Evolutionary conservation across 2,113 vertebrate genomes (phyloP), one percentile per base, ranked within the genome.

Genomic region (Reinhardtius hippoglossoides): DNA sequence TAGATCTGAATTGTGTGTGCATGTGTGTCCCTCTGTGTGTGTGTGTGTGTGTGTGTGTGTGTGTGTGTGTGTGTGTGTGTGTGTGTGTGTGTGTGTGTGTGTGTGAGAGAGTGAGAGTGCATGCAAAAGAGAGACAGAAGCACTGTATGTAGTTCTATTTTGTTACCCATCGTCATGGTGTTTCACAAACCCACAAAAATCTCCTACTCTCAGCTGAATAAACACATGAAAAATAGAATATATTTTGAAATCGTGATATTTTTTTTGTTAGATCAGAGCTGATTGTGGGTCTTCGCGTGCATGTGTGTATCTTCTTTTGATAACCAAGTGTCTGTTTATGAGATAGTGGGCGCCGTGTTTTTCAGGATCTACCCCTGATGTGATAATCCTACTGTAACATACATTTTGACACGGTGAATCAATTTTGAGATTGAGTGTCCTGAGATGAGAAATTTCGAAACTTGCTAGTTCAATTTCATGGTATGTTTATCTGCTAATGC

Each of bases 1-100:
- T 55, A 67, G 76, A 81, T 86, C 83, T 84, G 75, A 78, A 87
- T 80, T 82, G 68, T 62, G 82, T 80, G 76, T 82, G 58, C 82
- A 66, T 69, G 63, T 75, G 71, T 60, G 57, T 57, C 31, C 35
- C 15, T 5, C 59, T 9, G 15, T 12, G 15, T 18, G 50, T n/a
- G 50, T 52, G 50, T 20, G 18, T 52, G 18, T 20, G 18, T 20
- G 48, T 20, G 50, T 46, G 40, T 67, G 56, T 48, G 52, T n/a
- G n/a, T n/a, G n/a, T n/a, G n/a, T n/a, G n/a, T n/a, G n/a, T n/a
- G n/a, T n/a, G n/a, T n/a, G n/a, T n/a, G 81, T 82, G 68, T 61
- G 83, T 80, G 76, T 82, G 58, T 82, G 66, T 68, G 63, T 74
- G 71, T 59, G 57, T 56, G 15, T 12, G 15, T 18, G 48, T 18